A percentile compares a stretch with the other conserved stretches of the same genome.
Conservation (phyloP, 1,140 invertebrate species). For the Aphis gossypii region DNA sequence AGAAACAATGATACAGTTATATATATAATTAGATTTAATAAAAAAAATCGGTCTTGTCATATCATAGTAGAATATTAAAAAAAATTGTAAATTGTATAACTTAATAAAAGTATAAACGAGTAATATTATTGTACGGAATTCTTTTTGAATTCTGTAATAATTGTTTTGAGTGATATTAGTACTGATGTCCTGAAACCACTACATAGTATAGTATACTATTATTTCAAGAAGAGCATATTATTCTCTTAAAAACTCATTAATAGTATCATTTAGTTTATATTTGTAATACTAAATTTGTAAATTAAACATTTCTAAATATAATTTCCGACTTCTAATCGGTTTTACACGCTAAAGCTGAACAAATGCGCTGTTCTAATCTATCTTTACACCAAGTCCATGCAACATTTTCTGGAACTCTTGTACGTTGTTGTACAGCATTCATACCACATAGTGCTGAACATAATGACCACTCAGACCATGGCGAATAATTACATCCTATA, state of each 20-base stretch:
- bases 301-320: neutral
- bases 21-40: neutral
- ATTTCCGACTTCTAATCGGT: neutral
- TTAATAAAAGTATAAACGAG: neutral
- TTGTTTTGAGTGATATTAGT: neutral
- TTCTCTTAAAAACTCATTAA: neutral
- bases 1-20: neutral
- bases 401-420: constrained; percentile 63
- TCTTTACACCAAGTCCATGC: constrained; percentile 63
- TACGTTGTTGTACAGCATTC: constrained; percentile 66
- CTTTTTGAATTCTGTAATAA: neutral
- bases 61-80: neutral
- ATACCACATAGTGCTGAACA: constrained; percentile 71
- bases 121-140: neutral
- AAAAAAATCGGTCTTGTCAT: neutral
- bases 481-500: constrained; percentile 68
- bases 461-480: constrained; percentile 72
- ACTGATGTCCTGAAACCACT: neutral
- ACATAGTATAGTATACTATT: neutral
- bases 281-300: neutral
- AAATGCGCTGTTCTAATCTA: constrained; percentile 63
- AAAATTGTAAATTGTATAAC: neutral
- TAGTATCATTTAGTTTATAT: neutral
- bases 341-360: constrained; percentile 62
- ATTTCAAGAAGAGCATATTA: neutral